Evolutionary conservation across 2,797 vertebrate genomes (phyloP).

Genomic region (Psittacula echo): DNA sequence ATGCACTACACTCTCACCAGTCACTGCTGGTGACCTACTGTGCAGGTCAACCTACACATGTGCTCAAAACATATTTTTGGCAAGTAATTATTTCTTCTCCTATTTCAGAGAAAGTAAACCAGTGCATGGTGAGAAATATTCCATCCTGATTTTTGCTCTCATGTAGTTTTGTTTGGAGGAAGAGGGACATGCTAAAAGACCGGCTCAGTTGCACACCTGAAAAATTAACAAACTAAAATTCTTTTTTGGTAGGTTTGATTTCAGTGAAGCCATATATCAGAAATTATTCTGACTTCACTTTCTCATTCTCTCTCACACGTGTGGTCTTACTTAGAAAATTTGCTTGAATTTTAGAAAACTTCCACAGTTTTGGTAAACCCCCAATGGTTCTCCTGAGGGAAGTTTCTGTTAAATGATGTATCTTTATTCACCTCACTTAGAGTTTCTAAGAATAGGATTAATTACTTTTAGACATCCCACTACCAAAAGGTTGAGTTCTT

Average conservation of each 20-base stretch:
- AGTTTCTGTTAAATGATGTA: not conserved
- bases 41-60: fast-evolving
- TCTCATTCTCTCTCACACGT: not conserved
- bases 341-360: constrained; percentile 11
- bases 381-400: constrained; percentile 24
- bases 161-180: not conserved
- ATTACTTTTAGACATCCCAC: constrained; percentile 58
- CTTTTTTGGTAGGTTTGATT: not conserved
- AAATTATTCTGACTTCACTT: not conserved
- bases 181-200: not conserved
- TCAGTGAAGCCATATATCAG: not conserved
- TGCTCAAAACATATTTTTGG: not conserved
- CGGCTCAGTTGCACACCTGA: not conserved
- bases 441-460: constrained; percentile 65
- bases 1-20: not conserved
- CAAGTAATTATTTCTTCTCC: not conserved
- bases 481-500: constrained; percentile 65
- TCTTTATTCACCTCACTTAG: constrained; percentile 47
- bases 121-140: not conserved
- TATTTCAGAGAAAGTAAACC: not conserved
- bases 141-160: not conserved
- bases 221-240: not conserved
- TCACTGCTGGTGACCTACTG: not conserved
- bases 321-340: not conserved
- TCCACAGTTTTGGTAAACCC: constrained; percentile 43